Evolutionary conservation across 2,797 vertebrate genomes (phyloP), one percentile per base, ranked within the genome.

Genomic region (Perodicticus potto): DNA sequence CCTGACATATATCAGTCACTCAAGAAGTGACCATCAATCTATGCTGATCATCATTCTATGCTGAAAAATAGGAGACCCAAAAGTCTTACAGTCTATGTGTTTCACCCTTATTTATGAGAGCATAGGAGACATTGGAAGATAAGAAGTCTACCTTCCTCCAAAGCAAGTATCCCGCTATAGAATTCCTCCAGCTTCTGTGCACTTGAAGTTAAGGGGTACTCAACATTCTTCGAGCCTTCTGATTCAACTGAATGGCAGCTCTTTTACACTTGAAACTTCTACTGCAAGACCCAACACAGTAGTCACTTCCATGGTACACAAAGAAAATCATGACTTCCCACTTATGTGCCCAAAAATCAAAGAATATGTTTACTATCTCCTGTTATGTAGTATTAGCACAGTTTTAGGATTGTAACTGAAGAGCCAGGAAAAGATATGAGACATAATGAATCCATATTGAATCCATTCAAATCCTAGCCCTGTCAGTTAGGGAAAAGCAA

Each of bases 51-150:
- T 27, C 29, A 73, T 10, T 37, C 40, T 63, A 72, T 57, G 22
- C 55, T 92, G n/a, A 76, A 94, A 78, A 94, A 91, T 43, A 78
- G 74, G 91, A 81, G 6, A 27, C 22, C 22, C 82, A 40, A 82
- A 86, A 32, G 14, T 77, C 45, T 29, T 25, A 65, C 1, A n/a
- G 7, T 9, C 34, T 32, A 57, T 32, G 40, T 73, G 91, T 95
- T 61, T 23, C 19, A 40, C 9, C 45, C 34, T 69, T 73, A 27
- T 29, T 55, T 85, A 32, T 17, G 25, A 49, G 16, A 84, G 25
- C 32, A 86, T 37, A 59, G 22, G 20, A 16, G 40, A 34, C 29
- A 57, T 1, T 63, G 16, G 27, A 40, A 61, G 45, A 45, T 57
- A 27, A 63, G 7, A 95, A 69, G 17, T 69, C 45, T 45, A 80